Conservation (phyloP, 2,797 vertebrate species). For the Coregonus suidteri region DNA sequence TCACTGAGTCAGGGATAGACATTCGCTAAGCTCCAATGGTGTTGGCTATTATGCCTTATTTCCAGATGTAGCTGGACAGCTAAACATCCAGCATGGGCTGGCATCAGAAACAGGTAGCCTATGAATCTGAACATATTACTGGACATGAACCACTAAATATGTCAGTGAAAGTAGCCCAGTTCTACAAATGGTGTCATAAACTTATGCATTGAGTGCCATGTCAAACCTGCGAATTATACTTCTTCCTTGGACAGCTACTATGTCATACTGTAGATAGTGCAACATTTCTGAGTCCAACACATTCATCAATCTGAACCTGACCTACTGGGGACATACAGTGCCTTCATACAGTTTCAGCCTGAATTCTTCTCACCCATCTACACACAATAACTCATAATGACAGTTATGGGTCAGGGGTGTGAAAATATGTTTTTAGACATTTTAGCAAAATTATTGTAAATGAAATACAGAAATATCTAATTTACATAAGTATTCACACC, state of each 20-base stretch:
- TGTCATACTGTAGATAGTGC: neutral
- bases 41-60: neutral
- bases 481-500: no score
- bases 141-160: neutral
- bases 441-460: no score
- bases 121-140: neutral
- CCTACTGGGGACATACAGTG: neutral
- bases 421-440: no score
- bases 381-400: no score
- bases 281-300: neutral
- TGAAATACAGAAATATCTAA: no score
- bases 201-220: neutral
- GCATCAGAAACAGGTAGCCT: neutral
- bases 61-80: neutral
- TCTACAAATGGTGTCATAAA: conserved; percentile 3
- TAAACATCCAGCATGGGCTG: neutral
- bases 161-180: neutral
- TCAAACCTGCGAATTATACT: neutral
- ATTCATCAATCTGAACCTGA: conserved; percentile 1
- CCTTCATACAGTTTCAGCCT: conserved; percentile 23
- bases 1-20: conserved; percentile 28
- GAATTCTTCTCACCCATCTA: no score
- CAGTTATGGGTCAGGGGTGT: no score
- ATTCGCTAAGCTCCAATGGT: neutral
- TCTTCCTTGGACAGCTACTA: neutral